Base-by-base conservation (phyloP, 2,113 vertebrate genomes). In the Rousettus leschenaultii region DNA sequence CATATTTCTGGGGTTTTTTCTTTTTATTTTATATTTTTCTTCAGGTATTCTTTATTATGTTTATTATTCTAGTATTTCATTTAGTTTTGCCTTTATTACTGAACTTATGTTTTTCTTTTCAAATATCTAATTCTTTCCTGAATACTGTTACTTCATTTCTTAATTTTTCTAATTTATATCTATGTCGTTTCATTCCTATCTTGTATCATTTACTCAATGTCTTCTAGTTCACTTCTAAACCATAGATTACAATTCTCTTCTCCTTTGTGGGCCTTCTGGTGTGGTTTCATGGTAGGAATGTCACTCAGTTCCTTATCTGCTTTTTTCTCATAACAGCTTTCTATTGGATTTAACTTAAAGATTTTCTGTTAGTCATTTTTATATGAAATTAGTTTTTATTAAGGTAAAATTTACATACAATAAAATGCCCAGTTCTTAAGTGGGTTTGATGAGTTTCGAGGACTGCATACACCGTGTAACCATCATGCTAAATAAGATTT, bases 401-500 rank as follows among this genome's bases (percentile, higher is more conserved):
- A 35, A 26, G 73, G 38, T 59, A 26, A 28, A 74, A 30, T 55
- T 53, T 28, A 57, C 7, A 24, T 21, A 14, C 43, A 28, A 24
- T 15, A 35, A 35, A 48, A 78, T 1, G 7, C 26, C 18, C 21
- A 5, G 6, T 11, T 86, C 24, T 15, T 4, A 40, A 22, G 40
- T 19, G 35, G 51, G 53, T 61, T n/a, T 33, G 26, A 18, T 33
- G 14, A 45, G 71, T 75, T 73, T 70, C 26, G 24, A 43, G 59
- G 19, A 1, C 16, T 26, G 19, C 18, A 4, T 11, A 13, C 5
- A 2, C 45, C 35, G 1, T 0, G 7, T 28, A 48, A 24, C 38
- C 33, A 45, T 33, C 5, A 0, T 7, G 48, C 45, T 53, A 13
- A 40, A 30, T 7, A 18, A n/a, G 61, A 30, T 21, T 48, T 22